Percentiles rank a stretch among this genome's conserved stretches.
These are phyloP conservation scores for Halichoeres trimaculatus DNA, from an alignment of 2,113 vertebrate genomes.

Conservation along the genomic window DNA sequence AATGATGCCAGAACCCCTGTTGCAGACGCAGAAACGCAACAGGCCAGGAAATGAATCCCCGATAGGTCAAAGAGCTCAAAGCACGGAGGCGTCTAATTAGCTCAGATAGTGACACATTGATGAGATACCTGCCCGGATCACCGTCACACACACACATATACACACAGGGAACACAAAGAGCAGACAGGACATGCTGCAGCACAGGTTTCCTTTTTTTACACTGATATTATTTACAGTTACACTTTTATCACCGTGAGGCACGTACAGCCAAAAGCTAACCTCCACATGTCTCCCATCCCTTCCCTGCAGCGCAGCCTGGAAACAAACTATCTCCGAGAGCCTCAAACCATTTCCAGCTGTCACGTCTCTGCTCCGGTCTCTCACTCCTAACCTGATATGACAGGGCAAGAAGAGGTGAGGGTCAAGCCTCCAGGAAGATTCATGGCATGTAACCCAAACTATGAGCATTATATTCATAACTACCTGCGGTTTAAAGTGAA, in stretches of 20 bases:
- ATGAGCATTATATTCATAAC: conserved; percentile 73
- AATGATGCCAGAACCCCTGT: conserved; percentile 71
- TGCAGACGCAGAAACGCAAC: conserved; percentile 68
- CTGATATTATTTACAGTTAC: conserved; percentile 60
- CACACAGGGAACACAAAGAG: conserved; percentile 1
- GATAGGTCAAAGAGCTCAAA: conserved; percentile 72
- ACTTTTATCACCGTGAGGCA: conserved; percentile 44
- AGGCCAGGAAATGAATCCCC: conserved; percentile 76
- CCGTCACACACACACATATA: neutral
- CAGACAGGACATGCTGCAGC: conserved; percentile 32
- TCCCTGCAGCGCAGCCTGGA: conserved; percentile 70
- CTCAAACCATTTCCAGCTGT: conserved; percentile 85
- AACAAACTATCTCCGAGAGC: conserved; percentile 76
- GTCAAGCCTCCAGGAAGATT: conserved; percentile 79
- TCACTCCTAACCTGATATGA: conserved; percentile 74
- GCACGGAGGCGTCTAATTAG: conserved; percentile 63
- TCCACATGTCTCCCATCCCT: conserved; percentile 69
- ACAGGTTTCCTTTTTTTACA: conserved; percentile 14
- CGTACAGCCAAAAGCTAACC: conserved; percentile 57
- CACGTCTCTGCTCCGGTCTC: conserved; percentile 56
- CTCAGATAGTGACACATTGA: conserved; percentile 57
- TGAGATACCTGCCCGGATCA: conserved; percentile 54
- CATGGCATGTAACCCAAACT: conserved; percentile 79
- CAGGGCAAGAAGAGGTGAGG: conserved; percentile 78
- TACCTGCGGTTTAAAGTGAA: conserved; percentile 72